phyloP scores from a whole-genome alignment of 2,113 vertebrate species.

The Tetraodon nigroviridis region DNA sequence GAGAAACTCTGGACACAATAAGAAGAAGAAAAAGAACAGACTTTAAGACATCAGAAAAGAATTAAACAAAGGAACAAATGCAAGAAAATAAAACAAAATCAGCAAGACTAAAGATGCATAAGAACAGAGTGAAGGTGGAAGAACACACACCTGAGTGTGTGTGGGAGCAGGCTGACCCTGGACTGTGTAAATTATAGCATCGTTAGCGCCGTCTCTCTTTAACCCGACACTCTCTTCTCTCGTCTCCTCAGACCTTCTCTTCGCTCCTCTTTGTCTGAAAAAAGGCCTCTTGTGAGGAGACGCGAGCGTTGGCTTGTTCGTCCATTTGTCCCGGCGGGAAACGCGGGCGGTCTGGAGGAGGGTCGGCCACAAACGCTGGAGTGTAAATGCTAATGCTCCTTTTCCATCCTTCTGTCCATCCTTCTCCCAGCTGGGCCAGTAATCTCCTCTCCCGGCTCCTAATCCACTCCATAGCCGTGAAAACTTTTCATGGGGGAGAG shows the following conservation, averaged over 20 bases:
- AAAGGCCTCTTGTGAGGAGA: constrained; percentile 31
- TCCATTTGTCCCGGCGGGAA: constrained; percentile 43
- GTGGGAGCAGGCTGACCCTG: no score
- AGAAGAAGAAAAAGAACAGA: no score
- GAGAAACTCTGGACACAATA: no score
- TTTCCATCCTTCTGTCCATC: constrained; percentile 40
- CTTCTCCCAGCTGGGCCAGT: constrained; percentile 32
- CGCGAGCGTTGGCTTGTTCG: constrained; percentile 29
- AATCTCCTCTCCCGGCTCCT: constrained; percentile 51
- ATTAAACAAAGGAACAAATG: no score
- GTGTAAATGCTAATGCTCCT: constrained; percentile 50
- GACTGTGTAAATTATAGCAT: constrained; percentile 10
- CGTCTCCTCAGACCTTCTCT: constrained; percentile 23
- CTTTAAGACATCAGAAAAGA: no score
- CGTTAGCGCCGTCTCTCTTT: constrained; percentile 30
- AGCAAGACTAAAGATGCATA: no score
- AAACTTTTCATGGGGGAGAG: constrained; percentile 67
- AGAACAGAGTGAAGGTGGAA: no score
- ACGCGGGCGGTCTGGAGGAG: constrained; percentile 33
- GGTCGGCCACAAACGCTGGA: constrained; percentile 36
- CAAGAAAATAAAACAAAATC: no score
- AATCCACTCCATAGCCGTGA: constrained; percentile 72
- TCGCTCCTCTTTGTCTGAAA: constrained; percentile 12
- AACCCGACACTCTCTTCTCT: constrained; percentile 27
- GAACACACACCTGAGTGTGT: no score